A percentile compares a stretch with the other conserved stretches of the same genome.
Conservation (phyloP, 2,888 invertebrate species). For the Leptinotarsa tumamoca region DNA sequence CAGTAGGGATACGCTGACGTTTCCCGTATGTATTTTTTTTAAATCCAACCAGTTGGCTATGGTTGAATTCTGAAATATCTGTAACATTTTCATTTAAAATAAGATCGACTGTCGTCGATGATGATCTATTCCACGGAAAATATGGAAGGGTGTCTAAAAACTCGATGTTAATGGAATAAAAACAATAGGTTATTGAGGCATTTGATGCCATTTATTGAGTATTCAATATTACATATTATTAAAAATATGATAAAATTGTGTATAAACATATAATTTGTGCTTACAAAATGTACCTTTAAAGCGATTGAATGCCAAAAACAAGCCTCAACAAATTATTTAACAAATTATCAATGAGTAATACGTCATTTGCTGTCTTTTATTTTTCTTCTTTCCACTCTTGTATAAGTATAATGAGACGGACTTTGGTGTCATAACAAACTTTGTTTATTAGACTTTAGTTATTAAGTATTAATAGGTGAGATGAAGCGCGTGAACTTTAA, state of each 20-base stretch:
- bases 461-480: not conserved
- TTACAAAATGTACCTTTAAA: slow-evolving; percentile 63
- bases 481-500: slow-evolving; percentile 5
- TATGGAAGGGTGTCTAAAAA: too few relatives aligned
- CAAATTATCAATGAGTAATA: slow-evolving; percentile 48
- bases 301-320: slow-evolving; percentile 56
- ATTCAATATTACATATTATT: slow-evolving; percentile 61
- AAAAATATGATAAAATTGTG: slow-evolving; percentile 67
- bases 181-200: slow-evolving; percentile 5
- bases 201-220: slow-evolving; percentile 47
- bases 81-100: too few relatives aligned
- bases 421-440: slow-evolving; percentile 42
- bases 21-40: too few relatives aligned
- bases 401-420: slow-evolving; percentile 48
- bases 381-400: slow-evolving; percentile 35
- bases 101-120: too few relatives aligned
- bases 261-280: slow-evolving; percentile 67
- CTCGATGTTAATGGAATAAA: not conserved
- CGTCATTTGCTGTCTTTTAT: slow-evolving; percentile 40
- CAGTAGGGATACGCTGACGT: too few relatives aligned
- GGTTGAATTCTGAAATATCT: too few relatives aligned
- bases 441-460: slow-evolving; percentile 38
- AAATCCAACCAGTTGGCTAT: too few relatives aligned
- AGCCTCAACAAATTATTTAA: slow-evolving; percentile 54
- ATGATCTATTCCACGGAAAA: too few relatives aligned